A percentile compares a stretch with the other conserved stretches of the same genome.
phyloP scores from a whole-genome alignment of 2,113 vertebrate species.

The Gasterosteus aculeatus region DNA sequence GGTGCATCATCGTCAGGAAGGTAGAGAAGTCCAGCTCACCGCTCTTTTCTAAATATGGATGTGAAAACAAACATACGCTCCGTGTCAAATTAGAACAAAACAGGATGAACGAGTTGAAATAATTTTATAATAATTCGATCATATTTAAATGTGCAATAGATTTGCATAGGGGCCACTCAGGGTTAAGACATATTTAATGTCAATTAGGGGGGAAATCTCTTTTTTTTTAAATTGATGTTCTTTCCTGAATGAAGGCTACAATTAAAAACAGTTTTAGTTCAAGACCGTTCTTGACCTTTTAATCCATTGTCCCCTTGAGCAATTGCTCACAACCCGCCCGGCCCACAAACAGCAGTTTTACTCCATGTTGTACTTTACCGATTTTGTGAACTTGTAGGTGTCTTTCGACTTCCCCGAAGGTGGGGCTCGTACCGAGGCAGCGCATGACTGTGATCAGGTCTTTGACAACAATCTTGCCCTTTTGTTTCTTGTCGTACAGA shows the following conservation, averaged over 20 bases:
- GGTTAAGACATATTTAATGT: background rate
- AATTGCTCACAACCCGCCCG: background rate
- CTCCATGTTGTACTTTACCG: conserved; percentile 74
- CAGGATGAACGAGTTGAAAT: background rate
- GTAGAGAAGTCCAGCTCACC: conserved; percentile 95
- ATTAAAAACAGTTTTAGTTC: background rate
- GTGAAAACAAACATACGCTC: background rate
- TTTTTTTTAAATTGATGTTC: no score
- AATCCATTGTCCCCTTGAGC: background rate
- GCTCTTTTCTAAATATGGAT: conserved; percentile 77
- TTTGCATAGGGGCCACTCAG: background rate
- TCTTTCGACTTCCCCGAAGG: conserved; percentile 83
- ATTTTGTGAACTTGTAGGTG: conserved; percentile 91
- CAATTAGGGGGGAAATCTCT: no score
- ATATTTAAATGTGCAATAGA: background rate
- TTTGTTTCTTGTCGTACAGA: conserved; percentile 93
- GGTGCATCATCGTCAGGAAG: conserved; percentile 94
- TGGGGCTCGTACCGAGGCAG: conserved; percentile 90
- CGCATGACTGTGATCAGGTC: conserved; percentile 93
- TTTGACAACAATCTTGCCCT: conserved; percentile 86
- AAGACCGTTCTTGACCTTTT: background rate
- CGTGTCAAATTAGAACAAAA: background rate
- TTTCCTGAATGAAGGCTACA: no score
- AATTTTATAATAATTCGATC: no score
- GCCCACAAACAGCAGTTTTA: background rate